phyloP scores from a whole-genome alignment of 2,797 vertebrate species.

The Nyctibius grandis region DNA sequence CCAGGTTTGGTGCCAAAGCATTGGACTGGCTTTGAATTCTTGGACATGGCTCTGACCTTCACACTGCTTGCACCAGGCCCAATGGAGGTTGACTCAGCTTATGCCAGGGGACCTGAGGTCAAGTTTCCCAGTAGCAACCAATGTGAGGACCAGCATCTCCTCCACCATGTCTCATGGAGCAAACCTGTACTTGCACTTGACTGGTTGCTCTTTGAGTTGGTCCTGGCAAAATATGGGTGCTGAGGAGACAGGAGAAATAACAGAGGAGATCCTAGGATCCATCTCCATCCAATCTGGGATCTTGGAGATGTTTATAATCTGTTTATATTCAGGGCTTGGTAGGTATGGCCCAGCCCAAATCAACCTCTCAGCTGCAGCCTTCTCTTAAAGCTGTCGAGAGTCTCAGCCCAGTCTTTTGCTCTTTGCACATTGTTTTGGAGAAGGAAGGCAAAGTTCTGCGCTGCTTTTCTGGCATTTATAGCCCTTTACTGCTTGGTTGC shows the following conservation, averaged over 20 bases:
- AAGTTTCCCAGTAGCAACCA: background rate
- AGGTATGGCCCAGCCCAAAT: background rate
- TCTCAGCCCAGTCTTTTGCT: background rate
- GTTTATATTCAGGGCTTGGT: background rate
- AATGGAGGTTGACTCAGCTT: background rate
- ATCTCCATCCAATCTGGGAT: background rate
- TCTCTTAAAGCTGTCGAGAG: background rate
- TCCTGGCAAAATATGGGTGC: background rate
- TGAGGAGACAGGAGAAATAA: background rate
- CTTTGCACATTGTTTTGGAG: background rate
- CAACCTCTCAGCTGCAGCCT: background rate
- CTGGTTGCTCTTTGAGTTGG: background rate
- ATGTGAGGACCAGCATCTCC: background rate
- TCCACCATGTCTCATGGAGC: background rate
- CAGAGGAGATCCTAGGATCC: background rate
- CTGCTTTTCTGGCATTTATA: background rate
- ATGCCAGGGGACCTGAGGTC: background rate
- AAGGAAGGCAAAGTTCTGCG: fast-evolving
- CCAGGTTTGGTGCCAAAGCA: background rate
- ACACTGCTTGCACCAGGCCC: fast-evolving
- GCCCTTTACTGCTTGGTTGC: background rate
- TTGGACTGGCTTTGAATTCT: background rate
- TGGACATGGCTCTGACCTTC: background rate
- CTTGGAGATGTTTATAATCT: background rate
- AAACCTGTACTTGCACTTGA: background rate